phyloP scores from a whole-genome alignment of 2,888 invertebrate species.

The Volucella inanis region DNA sequence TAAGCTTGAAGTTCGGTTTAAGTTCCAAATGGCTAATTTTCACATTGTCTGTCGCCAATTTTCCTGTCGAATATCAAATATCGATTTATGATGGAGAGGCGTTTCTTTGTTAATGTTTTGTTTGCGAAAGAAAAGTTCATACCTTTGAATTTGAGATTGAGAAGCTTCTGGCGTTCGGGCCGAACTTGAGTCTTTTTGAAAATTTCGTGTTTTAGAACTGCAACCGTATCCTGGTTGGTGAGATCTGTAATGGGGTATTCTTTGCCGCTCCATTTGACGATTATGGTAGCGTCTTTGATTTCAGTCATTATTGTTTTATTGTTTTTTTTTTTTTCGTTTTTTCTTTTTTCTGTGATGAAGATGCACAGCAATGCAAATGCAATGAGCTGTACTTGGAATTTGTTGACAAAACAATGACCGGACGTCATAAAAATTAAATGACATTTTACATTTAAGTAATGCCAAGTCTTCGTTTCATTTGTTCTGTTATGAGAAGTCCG shows the following conservation, averaged over 20 bases:
- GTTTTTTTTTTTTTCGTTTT: neutral
- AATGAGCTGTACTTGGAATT: conserved; percentile 29
- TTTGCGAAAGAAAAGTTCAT: conserved; percentile 53
- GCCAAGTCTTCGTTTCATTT: conserved; percentile 26
- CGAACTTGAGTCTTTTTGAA: conserved; percentile 94
- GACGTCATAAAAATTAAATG: conserved; percentile 39
- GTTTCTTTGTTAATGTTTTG: neutral
- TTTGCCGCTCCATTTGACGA: conserved; percentile 96
- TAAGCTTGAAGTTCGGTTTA: conserved; percentile 94
- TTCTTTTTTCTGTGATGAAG: conserved; percentile 16
- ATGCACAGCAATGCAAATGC: conserved; percentile 44
- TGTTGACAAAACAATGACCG: conserved; percentile 68
- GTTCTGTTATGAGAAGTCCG: too few species aligned
- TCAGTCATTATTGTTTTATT: conserved; percentile 72
- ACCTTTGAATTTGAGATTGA: conserved; percentile 97
- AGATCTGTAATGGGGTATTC: conserved; percentile 92
- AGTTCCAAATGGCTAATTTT: conserved; percentile 90
- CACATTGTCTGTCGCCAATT: conserved; percentile 91
- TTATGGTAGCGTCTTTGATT: conserved; percentile 84
- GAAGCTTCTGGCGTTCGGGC: conserved; percentile 95
- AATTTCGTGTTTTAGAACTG: conserved; percentile 91
- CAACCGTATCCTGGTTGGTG: conserved; percentile 90
- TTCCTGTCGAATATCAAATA: conserved; percentile 85
- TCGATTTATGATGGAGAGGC: neutral
- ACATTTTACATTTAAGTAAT: conserved; percentile 21